Base-by-base conservation (phyloP, 2,113 vertebrate species). In the Ifrita kowaldi region DNA sequence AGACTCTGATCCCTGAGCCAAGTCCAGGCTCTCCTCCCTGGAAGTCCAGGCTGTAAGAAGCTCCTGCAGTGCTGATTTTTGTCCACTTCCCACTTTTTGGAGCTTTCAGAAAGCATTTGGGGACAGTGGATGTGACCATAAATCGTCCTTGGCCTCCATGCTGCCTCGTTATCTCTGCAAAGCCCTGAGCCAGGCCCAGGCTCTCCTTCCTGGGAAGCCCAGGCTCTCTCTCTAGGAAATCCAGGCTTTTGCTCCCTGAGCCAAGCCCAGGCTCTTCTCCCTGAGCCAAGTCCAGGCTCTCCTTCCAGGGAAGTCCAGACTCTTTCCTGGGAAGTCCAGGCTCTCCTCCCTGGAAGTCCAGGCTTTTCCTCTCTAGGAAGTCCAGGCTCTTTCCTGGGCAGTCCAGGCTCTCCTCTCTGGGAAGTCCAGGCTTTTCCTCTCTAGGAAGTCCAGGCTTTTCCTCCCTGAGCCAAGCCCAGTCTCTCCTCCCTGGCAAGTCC, bases 51-150 rank as follows among this genome's bases (percentile, higher is more conserved):
- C 47, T 23, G 53, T 10, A 59, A 20, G 19, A 2, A 18, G 28
- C 64, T 55, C 18, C 0, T 0, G 8, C 1, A 12, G n/a, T 0
- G 1, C n/a, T 20, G 55, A 2, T 5, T 69, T 73, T 30, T 4
- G 0, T 8, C 18, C 19, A 0, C 8, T 60, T 5, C 37, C 12
- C 9, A 0, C n/a, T 32, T 11, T 2, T 7, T 20, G 2, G n/a
- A 33, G 20, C 46, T 47, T 22, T 92, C 68, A 28, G 18, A 67
- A 84, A 91, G 75, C 41, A 41, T 57, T 87, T 32, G 89, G 59
- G 42, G 50, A 33, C 63, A 65, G 63, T 42, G 74, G 81, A 87
- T 2, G 74, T 42, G 91, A 67, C 84, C 39, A 11, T 65, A 80
- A 96, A 91, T 79, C 84, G 28, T 42, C 78, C 62, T 27, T 14